Conservation (phyloP, 2,113 vertebrate species). For the Callipepla californica region DNA sequence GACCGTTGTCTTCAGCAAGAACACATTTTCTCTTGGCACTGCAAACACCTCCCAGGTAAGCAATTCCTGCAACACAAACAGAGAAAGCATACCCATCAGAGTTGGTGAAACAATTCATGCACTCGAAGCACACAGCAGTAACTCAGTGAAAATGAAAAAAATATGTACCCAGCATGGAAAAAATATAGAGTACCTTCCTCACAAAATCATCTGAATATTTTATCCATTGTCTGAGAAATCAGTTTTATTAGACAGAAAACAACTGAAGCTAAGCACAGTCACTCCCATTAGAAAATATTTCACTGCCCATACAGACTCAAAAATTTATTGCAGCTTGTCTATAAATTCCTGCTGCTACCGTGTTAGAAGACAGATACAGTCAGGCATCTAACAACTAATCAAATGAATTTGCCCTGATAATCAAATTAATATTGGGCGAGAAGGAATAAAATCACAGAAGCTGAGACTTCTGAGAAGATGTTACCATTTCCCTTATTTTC, state of each 20-base stretch:
- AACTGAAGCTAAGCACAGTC: not conserved
- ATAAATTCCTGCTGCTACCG: not conserved
- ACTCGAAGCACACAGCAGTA: not conserved
- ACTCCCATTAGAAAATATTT: not conserved
- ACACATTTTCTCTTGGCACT: constrained; percentile 95
- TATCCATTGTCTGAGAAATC: not conserved
- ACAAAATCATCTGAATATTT: not conserved
- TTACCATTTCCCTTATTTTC: not conserved
- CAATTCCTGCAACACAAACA: constrained; percentile 86
- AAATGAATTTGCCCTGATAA: not conserved
- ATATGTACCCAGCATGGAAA: not conserved
- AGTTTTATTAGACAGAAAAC: not conserved
- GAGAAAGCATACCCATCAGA: constrained; percentile 56
- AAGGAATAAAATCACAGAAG: not conserved
- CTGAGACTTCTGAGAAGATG: not conserved
- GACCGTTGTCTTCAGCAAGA: constrained; percentile 95
- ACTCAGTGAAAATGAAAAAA: not conserved
- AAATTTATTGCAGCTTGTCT: not conserved
- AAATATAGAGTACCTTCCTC: not conserved
- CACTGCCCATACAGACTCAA: not conserved
- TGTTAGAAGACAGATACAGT: not conserved
- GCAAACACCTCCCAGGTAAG: constrained; percentile 95
- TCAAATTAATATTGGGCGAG: not conserved
- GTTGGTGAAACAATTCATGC: not conserved
- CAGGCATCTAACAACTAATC: not conserved